These are phyloP conservation scores for Lithosia quadra DNA, from an alignment of 2,888 invertebrate species.

Conservation along the genomic window DNA sequence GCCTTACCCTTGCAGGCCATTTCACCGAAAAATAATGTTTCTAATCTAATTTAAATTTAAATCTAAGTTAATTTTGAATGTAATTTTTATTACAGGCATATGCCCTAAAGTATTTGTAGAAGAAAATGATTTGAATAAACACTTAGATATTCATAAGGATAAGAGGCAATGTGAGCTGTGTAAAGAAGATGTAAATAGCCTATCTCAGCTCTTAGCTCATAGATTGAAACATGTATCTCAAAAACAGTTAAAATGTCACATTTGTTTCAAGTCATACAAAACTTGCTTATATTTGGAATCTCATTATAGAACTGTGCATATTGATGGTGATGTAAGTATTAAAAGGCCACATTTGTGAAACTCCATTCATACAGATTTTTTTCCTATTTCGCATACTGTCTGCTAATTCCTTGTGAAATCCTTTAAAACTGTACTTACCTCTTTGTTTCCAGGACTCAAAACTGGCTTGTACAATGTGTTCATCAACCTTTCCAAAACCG, in stretches of 20 bases:
- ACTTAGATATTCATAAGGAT: conserved; percentile 63
- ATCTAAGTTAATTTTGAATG: neutral
- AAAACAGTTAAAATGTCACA: conserved; percentile 59
- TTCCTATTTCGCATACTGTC: neutral
- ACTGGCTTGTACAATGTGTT: conserved; percentile 62
- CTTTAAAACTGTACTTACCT: neutral
- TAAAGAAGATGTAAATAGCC: conserved; percentile 47
- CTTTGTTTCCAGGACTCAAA: conserved; percentile 53
- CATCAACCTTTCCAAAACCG: conserved; percentile 46
- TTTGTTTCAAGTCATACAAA: conserved; percentile 57
- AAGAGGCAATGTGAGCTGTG: conserved; percentile 60
- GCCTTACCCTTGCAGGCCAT: no score
- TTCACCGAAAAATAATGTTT: no score
- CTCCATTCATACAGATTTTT: no score
- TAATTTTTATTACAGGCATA: conserved; percentile 54
- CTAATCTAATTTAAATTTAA: no score
- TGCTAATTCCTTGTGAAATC: neutral
- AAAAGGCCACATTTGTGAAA: neutral
- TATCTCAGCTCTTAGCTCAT: conserved; percentile 65
- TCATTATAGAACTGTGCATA: conserved; percentile 66
- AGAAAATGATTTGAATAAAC: conserved; percentile 47
- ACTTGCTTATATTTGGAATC: conserved; percentile 56
- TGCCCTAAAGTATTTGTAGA: conserved; percentile 56
- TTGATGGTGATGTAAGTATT: conserved; percentile 59
- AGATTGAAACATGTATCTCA: conserved; percentile 61